Conservation (phyloP, 1,140 invertebrate species). For the Diabrotica virgifera region DNA sequence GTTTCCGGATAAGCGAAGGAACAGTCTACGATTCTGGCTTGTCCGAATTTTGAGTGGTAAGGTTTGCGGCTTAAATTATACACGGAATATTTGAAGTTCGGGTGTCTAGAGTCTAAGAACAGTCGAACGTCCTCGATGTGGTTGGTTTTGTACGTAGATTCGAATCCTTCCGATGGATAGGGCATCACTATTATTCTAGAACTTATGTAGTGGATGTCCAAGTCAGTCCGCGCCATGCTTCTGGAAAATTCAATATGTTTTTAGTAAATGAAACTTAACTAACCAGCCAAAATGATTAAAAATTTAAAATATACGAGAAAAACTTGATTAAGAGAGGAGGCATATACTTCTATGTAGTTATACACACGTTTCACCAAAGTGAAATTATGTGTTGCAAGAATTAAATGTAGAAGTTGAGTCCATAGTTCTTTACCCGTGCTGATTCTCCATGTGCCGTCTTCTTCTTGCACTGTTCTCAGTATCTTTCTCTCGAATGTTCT, state of each 20-base stretch:
- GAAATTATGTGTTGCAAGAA: too few species aligned
- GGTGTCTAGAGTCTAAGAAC: slow-evolving; percentile 72
- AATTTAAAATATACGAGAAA: too few species aligned
- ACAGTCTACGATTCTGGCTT: slow-evolving; percentile 63
- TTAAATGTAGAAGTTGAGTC: too few species aligned
- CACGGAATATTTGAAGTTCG: slow-evolving; percentile 67
- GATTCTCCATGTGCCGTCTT: too few species aligned
- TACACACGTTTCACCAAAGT: too few species aligned
- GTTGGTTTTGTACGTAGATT: slow-evolving; percentile 88
- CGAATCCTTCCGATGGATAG: slow-evolving; percentile 90
- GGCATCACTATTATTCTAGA: slow-evolving; percentile 89
- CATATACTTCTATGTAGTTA: too few species aligned
- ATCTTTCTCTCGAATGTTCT: too few species aligned
- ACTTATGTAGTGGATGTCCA: slow-evolving; percentile 89
- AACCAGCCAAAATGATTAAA: too few species aligned
- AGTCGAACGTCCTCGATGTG: slow-evolving; percentile 87
- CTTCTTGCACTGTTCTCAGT: too few species aligned
- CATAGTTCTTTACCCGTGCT: too few species aligned
- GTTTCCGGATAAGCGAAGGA: slow-evolving; percentile 61
- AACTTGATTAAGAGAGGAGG: too few species aligned
- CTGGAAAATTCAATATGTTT: slow-evolving; percentile 52
- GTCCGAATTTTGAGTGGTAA: slow-evolving; percentile 54
- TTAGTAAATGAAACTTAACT: too few species aligned
- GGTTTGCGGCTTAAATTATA: slow-evolving; percentile 75
- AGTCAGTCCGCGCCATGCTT: slow-evolving; percentile 81